These are phyloP conservation scores for Drosophila rubida DNA, from an alignment of 2,888 invertebrate genomes.

Conservation along the genomic window DNA sequence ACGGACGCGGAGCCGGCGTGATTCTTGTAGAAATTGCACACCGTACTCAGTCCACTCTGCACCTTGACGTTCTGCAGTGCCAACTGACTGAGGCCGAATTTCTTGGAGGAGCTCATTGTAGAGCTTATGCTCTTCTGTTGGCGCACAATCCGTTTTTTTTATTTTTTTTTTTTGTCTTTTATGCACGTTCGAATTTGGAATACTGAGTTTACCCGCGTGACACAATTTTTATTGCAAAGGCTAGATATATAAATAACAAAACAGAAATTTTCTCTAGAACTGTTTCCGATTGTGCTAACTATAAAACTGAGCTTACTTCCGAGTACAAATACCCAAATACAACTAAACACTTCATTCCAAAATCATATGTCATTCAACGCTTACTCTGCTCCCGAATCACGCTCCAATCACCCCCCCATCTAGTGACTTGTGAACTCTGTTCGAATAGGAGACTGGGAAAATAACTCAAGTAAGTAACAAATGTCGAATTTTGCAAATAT, in stretches of 20 bases:
- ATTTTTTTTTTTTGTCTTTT: background rate
- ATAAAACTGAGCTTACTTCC: constrained; percentile 33
- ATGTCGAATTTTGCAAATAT: too few relatives aligned
- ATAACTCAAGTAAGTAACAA: too few relatives aligned
- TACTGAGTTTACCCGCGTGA: background rate
- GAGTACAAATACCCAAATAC: background rate
- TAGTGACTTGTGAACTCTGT: too few relatives aligned
- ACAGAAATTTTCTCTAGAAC: constrained; percentile 22
- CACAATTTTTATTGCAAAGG: background rate
- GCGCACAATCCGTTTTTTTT: background rate
- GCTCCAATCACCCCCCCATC: too few relatives aligned
- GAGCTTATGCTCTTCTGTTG: background rate
- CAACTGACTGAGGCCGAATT: constrained; percentile 14
- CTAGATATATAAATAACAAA: constrained; percentile 8
- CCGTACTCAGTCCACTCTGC: constrained; percentile 8
- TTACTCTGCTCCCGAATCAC: background rate
- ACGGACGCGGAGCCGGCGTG: rapidly evolving
- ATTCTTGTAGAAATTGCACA: constrained; percentile 11
- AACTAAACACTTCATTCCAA: background rate
- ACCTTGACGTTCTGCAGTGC: constrained; percentile 12
- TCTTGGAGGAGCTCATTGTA: constrained; percentile 25
- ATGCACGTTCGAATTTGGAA: constrained; percentile 38
- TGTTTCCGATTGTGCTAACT: constrained; percentile 28
- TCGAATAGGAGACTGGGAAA: too few relatives aligned
- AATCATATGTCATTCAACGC: background rate